Percentiles rank a stretch among this genome's conserved stretches.
Evolutionary conservation across 2,113 vertebrate genomes (phyloP).

Genomic region (Takifugu bimaculatus): DNA sequence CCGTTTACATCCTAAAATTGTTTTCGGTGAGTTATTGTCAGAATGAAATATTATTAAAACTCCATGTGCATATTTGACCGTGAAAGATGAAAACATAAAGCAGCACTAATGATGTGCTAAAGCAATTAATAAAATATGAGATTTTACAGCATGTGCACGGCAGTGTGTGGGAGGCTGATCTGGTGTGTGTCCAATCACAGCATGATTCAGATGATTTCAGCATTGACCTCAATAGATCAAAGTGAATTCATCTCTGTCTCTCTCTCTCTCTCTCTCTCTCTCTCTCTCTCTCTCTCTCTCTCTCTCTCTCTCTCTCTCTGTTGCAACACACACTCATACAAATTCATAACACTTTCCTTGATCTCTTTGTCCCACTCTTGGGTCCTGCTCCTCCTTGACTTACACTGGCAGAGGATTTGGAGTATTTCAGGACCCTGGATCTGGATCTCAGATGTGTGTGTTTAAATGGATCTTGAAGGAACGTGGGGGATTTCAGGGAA

Average conservation of each 20-base stretch:
- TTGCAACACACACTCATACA: background rate
- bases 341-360: background rate
- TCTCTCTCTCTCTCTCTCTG: too few species aligned
- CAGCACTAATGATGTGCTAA: constrained; percentile 24
- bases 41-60: too few species aligned
- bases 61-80: background rate
- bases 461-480: constrained; percentile 40
- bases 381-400: constrained; percentile 16
- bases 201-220: constrained; percentile 48
- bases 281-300: background rate
- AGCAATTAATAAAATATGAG: constrained; percentile 33
- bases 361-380: constrained; percentile 21
- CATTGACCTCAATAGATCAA: constrained; percentile 74
- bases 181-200: constrained; percentile 55
- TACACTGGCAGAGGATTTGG: constrained; percentile 17
- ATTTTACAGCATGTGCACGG: constrained; percentile 1
- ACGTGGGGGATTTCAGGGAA: constrained; percentile 10
- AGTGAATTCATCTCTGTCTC: constrained; percentile 53
- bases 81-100: background rate
- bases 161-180: constrained; percentile 14
- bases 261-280: constrained; percentile 9
- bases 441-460: constrained; percentile 9
- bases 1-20: background rate
- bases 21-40: background rate
- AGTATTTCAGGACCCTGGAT: too few species aligned